These are phyloP conservation scores for Eulemur macaco DNA, from an alignment of 2,113 vertebrate genomes.

Conservation along the genomic window DNA sequence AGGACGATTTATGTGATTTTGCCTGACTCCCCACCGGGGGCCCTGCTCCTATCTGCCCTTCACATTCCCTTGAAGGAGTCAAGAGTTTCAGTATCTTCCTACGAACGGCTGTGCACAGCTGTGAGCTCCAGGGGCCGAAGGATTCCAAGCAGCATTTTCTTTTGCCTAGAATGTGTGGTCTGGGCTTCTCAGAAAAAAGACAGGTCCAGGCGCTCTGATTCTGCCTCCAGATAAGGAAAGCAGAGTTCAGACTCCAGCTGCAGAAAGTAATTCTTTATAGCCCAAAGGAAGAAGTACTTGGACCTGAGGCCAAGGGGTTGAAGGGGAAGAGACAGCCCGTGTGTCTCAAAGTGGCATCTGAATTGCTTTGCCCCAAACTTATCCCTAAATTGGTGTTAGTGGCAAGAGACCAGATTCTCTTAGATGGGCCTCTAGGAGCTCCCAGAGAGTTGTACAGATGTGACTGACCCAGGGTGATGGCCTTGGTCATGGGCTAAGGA, in stretches of 20 bases:
- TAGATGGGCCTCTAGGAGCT: background rate
- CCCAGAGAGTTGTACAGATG: background rate
- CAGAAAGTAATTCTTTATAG: constrained; percentile 35
- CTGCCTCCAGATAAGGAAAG: constrained; percentile 58
- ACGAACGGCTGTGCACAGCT: background rate
- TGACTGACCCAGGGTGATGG: background rate
- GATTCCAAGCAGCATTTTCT: background rate
- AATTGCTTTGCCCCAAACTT: constrained; percentile 37
- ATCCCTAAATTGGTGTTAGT: background rate
- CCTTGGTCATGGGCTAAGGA: background rate
- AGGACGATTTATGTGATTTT: background rate
- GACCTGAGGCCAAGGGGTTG: background rate
- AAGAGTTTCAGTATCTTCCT: background rate
- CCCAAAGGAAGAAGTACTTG: background rate
- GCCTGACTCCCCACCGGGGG: background rate
- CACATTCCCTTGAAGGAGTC: constrained; percentile 34
- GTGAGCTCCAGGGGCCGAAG: background rate
- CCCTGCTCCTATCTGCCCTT: constrained; percentile 13
- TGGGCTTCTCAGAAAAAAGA: constrained; percentile 3
- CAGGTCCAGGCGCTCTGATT: background rate
- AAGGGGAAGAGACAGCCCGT: background rate
- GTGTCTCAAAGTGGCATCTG: background rate
- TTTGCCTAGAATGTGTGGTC: constrained; percentile 21
- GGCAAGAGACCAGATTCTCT: background rate
- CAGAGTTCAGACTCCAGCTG: background rate